phyloP scores from a whole-genome alignment of 2,797 vertebrate genomes.

The Pelobates cultripes region DNA sequence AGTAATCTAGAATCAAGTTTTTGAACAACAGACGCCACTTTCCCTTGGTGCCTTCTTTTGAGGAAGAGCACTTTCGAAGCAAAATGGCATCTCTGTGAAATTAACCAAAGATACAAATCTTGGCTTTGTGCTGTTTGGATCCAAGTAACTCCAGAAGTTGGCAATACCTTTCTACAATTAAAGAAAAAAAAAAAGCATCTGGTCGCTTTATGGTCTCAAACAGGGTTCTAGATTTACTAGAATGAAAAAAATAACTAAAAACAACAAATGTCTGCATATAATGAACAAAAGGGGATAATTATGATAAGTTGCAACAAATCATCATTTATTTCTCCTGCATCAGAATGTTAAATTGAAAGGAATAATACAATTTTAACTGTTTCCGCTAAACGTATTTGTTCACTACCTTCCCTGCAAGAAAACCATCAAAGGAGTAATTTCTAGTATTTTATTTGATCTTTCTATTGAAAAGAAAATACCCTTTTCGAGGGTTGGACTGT shows the following conservation, averaged over 20 bases:
- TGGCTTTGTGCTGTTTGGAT: slow-evolving; percentile 71
- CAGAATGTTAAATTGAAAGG: slow-evolving; percentile 57
- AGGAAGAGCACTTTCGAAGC: slow-evolving; percentile 64
- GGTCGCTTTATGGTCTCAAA: slow-evolving; percentile 47
- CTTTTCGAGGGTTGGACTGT: slow-evolving; percentile 44
- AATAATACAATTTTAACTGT: slow-evolving; percentile 62
- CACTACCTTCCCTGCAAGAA: slow-evolving; percentile 58
- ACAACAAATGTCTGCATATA: slow-evolving; percentile 54
- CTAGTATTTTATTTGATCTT: slow-evolving; percentile 59
- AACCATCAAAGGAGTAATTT: slow-evolving; percentile 55
- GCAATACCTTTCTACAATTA: slow-evolving; percentile 69
- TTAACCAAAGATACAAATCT: slow-evolving; percentile 87
- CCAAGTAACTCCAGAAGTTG: slow-evolving; percentile 62
- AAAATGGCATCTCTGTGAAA: slow-evolving; percentile 68
- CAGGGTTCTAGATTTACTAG: slow-evolving; percentile 57
- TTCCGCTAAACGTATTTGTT: slow-evolving; percentile 52
- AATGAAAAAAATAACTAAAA: slow-evolving; percentile 4
- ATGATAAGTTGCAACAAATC: slow-evolving; percentile 33
- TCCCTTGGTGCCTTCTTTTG: slow-evolving; percentile 58
- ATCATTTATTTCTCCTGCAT: slow-evolving; percentile 34
- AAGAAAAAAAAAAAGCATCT: slow-evolving; percentile 18
- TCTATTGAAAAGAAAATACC: slow-evolving; percentile 30
- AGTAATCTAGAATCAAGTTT: slow-evolving; percentile 38
- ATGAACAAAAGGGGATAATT: slow-evolving; percentile 46
- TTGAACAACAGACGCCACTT: slow-evolving; percentile 56